These are phyloP conservation scores for Meloidogyne floridensis DNA, from an alignment of 1,140 invertebrate genomes.

Conservation along the genomic window DNA sequence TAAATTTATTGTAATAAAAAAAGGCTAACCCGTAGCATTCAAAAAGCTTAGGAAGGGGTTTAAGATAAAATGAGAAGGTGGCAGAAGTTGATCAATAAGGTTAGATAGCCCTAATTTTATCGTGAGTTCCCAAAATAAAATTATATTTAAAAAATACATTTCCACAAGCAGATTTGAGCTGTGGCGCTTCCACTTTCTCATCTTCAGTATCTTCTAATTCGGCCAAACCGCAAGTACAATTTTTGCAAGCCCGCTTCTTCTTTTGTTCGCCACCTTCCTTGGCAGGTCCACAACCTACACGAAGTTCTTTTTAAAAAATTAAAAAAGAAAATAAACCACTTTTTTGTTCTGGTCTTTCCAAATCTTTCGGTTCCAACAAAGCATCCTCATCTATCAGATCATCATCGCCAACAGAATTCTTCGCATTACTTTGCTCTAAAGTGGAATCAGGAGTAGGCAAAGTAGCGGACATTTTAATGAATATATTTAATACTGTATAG, in stretches of 20 bases:
- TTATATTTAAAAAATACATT: slow-evolving; percentile 74
- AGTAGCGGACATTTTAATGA: background rate
- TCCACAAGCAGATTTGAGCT: slow-evolving; percentile 87
- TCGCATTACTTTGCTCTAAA: background rate
- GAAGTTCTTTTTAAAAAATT: background rate
- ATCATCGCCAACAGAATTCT: slow-evolving; percentile 31
- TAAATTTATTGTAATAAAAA: background rate
- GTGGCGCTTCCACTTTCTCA: slow-evolving; percentile 69
- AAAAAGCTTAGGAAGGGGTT: no score
- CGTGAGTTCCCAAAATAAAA: no score
- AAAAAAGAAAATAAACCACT: slow-evolving; percentile 23
- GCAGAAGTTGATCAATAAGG: no score
- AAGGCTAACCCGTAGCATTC: no score
- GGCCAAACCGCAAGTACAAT: slow-evolving; percentile 93
- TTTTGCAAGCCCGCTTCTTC: slow-evolving; percentile 94
- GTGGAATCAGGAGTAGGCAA: background rate
- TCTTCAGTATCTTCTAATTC: slow-evolving; percentile 68
- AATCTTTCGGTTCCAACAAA: slow-evolving; percentile 45
- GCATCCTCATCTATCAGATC: slow-evolving; percentile 48
- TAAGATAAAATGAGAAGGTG: no score
- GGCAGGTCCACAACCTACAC: slow-evolving; percentile 45
- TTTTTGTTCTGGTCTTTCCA: slow-evolving; percentile 37
- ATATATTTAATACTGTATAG: background rate
- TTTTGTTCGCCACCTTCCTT: slow-evolving; percentile 42
- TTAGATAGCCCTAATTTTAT: no score